These are phyloP conservation scores for Maccullochella peelii DNA, from an alignment of 2,113 vertebrate species.

Conservation along the genomic window DNA sequence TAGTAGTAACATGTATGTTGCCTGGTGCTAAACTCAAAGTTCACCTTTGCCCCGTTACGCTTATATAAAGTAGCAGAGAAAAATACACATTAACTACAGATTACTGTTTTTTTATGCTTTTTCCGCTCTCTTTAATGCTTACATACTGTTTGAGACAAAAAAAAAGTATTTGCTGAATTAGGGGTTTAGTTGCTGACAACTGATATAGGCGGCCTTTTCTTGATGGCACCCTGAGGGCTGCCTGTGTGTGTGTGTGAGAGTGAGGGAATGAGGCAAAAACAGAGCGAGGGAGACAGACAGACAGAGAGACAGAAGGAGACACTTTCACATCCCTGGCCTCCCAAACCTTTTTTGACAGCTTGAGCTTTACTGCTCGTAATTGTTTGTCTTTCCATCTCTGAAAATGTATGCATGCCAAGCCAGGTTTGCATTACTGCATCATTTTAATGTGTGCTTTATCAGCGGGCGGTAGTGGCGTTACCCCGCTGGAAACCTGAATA, in stretches of 20 bases:
- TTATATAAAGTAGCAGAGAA: slow-evolving; percentile 19
- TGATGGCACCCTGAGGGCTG: slow-evolving; percentile 81
- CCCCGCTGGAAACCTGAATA: slow-evolving; percentile 67
- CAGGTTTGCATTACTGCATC: slow-evolving; percentile 69
- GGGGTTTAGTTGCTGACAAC: slow-evolving; percentile 83
- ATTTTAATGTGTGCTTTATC: slow-evolving; percentile 77
- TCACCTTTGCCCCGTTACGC: slow-evolving; percentile 63
- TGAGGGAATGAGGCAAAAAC: slow-evolving; percentile 41
- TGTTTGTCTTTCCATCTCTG: slow-evolving; percentile 67
- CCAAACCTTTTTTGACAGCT: slow-evolving; percentile 79
- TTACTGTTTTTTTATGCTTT: slow-evolving; percentile 46
- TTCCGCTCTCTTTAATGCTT: slow-evolving; percentile 55
- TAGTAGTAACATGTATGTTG: slow-evolving; percentile 63
- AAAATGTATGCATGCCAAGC: slow-evolving; percentile 62
- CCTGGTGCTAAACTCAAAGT: slow-evolving; percentile 64
- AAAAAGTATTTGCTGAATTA: slow-evolving; percentile 80
- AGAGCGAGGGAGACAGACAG: slow-evolving; percentile 33
- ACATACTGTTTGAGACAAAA: slow-evolving; percentile 69
- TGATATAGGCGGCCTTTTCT: slow-evolving; percentile 80
- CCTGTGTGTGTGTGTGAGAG: slow-evolving; percentile 41
- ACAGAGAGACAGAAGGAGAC: slow-evolving; percentile 32
- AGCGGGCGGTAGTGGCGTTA: slow-evolving; percentile 59
- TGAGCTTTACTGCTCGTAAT: slow-evolving; percentile 70
- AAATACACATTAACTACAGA: slow-evolving; percentile 72
- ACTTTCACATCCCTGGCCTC: slow-evolving; percentile 57